Percentiles rank a stretch among this genome's conserved stretches.
Evolutionary conservation across 2,797 vertebrate species (phyloP).

Genomic region (Acestrorhynchus altus): DNA sequence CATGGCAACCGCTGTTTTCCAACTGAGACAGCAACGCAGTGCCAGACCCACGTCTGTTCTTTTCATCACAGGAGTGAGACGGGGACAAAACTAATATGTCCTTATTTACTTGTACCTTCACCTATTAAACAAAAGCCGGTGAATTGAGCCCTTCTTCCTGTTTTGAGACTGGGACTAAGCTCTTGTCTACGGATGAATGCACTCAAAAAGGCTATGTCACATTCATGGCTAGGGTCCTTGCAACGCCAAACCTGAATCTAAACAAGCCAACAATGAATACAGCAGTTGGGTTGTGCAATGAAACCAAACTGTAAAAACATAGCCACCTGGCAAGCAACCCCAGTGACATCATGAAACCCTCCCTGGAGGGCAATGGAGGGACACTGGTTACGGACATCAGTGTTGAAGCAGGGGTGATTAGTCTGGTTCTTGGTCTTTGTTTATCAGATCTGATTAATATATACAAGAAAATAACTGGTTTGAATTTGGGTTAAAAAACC

Average conservation of each 20-base stretch:
- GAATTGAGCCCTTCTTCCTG: background rate
- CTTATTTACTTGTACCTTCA: constrained; percentile 43
- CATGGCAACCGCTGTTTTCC: constrained; percentile 48
- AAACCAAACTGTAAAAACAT: constrained; percentile 36
- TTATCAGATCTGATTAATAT: no score
- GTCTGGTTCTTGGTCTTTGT: background rate
- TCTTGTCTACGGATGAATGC: constrained; percentile 1
- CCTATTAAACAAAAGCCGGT: constrained; percentile 42
- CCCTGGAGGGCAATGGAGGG: background rate
- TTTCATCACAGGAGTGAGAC: constrained; percentile 38
- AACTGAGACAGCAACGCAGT: constrained; percentile 24
- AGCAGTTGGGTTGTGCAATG: constrained; percentile 26
- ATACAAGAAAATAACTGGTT: no score
- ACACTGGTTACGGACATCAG: background rate
- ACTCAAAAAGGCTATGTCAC: constrained; percentile 34
- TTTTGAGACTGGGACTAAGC: constrained; percentile 24
- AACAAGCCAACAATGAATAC: constrained; percentile 51
- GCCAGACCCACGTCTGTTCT: constrained; percentile 52
- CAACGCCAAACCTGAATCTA: constrained; percentile 32
- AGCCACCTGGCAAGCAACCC: constrained; percentile 29
- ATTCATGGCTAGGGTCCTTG: constrained; percentile 24
- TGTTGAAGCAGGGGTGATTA: background rate
- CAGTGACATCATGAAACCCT: constrained; percentile 48
- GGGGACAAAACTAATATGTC: constrained; percentile 17
- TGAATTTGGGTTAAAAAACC: no score